Evolutionary conservation across 2,888 invertebrate species (phyloP), one percentile per base, ranked within the genome.

Genomic region (Calameuta idolon): DNA sequence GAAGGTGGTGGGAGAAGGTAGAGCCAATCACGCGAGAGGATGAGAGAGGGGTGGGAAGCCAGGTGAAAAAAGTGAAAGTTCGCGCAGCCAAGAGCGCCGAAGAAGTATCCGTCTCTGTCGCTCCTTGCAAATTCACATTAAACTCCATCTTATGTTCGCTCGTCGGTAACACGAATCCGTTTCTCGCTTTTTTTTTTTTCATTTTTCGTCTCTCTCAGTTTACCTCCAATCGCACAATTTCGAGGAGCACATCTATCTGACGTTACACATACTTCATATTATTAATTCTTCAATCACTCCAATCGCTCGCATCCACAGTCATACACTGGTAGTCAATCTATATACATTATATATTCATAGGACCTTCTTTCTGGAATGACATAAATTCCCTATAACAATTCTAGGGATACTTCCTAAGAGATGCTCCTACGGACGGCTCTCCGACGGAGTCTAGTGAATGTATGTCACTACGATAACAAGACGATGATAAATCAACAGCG

Each of bases 11-110:
- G 34, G 34, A 71, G 71, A 71, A 71, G 23, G 23, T 23, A 5
- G 55, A 55, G 81, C 85, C 85, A 85, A 85, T 85, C 73, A 73
- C 77, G 34, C 74, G 12, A 79, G 74, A 79, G 75, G 83, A 69
- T 31, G 37, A 77, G 35, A 34, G 73, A 77, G 55, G 73, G 37
- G 37, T 75, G 74, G 76, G 77, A 74, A 69, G 79, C 77, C 82
- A 76, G 86, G 84, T 83, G 89, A 87, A 89, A 89, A 90, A 89
- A 90, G 90, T 90, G 89, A 89, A 90, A 90, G 90, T 89, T 88
- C 85, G 82, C 84, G 84, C 85, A 81, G 85, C 84, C 83, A 83
- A 80, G 81, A 82, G 82, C 81, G 83, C 77, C 23, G 71, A 34
- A 55, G 75, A 69, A 73, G 68, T 74, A 55, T 74, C 77, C 74